Evolutionary conservation across 2,797 vertebrate genomes (phyloP), one percentile per base, ranked within the genome.

Genomic region (Cryptoblepharus egeriae): DNA sequence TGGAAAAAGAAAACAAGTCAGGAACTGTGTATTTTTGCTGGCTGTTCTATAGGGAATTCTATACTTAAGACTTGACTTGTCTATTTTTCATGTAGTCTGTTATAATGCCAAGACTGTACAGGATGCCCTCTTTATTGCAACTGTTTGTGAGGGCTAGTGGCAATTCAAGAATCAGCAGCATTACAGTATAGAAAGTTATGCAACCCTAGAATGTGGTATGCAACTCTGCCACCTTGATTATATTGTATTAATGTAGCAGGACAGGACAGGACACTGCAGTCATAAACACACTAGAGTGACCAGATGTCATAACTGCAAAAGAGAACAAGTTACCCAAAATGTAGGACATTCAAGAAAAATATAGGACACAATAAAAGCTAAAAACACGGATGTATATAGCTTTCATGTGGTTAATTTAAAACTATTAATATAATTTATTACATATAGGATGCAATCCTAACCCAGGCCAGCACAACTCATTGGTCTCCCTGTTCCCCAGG

Each of bases 81-180:
- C 82, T 90, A 86, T 90, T 92, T 93, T 88, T 93, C 90, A 86
- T 93, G 87, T 92, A 79, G 87, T 92, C 84, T 64, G 83, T 92
- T 90, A 89, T 87, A 87, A 64, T 30, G 85, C 89, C 88, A 90
- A 85, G 85, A 88, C 37, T 87, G 85, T 58, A 83, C 73, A 68
- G 77, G 79, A 88, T 84, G 35, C 77, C 87, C 83, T 88, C 82
- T 91, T 93, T 90, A 83, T 74, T 86, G 77, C 74, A 88, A 90
- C 88, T 85, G 85, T 91, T 91, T 92, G 90, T 88, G 80, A 87
- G 91, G 77, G 82, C 28, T 89, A 89, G 67, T 81, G 89, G 75
- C 86, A 87, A 89, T 90, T 68, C 61, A 60, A 85, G n/a, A 60
- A 88, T 73, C 87, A 74, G 79, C 78, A 81, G 79, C 80, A 86